Conservation (phyloP, 2,797 vertebrate species). For the Adrianichthys oophorus region DNA sequence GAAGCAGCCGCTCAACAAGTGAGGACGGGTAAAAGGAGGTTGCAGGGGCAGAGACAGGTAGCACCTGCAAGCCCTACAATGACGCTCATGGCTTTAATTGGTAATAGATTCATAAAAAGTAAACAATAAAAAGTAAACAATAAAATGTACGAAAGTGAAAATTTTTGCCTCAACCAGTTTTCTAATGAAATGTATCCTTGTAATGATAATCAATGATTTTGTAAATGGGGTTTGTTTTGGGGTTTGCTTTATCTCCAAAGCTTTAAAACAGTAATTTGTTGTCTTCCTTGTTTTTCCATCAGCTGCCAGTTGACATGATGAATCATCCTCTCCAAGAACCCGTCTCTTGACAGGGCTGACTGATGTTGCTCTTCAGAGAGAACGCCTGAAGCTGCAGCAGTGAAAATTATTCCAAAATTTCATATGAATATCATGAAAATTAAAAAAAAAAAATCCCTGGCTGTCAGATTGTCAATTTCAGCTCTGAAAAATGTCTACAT, state of each 20-base stretch:
- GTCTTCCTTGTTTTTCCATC: slow-evolving; percentile 13
- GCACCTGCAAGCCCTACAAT: too few species aligned
- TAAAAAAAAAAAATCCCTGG: slow-evolving; percentile 16
- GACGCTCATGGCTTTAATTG: too few species aligned
- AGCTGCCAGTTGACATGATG: slow-evolving; percentile 42
- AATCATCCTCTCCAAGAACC: slow-evolving; percentile 29
- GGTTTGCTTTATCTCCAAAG: slow-evolving; percentile 25
- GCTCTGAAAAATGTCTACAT: slow-evolving; percentile 8
- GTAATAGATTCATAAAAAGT: too few species aligned
- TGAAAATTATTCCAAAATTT: slow-evolving; percentile 26
- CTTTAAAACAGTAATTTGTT: slow-evolving; percentile 9
- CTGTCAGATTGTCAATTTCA: slow-evolving; percentile 20
- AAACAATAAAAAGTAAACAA: too few species aligned
- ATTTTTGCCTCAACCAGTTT: not conserved
- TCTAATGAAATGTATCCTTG: slow-evolving; percentile 3
- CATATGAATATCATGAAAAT: slow-evolving; percentile 3
- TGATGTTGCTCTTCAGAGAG: slow-evolving; percentile 34
- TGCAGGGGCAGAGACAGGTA: too few species aligned
- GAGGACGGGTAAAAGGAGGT: too few species aligned
- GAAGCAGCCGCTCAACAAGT: too few species aligned
- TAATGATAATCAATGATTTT: slow-evolving; percentile 8
- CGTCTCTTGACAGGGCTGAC: slow-evolving; percentile 38
- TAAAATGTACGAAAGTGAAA: not conserved
- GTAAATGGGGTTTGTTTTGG: slow-evolving; percentile 6
- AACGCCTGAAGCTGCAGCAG: slow-evolving; percentile 12